Conservation (phyloP, 2,888 invertebrate species). For the Noctua janthe region DNA sequence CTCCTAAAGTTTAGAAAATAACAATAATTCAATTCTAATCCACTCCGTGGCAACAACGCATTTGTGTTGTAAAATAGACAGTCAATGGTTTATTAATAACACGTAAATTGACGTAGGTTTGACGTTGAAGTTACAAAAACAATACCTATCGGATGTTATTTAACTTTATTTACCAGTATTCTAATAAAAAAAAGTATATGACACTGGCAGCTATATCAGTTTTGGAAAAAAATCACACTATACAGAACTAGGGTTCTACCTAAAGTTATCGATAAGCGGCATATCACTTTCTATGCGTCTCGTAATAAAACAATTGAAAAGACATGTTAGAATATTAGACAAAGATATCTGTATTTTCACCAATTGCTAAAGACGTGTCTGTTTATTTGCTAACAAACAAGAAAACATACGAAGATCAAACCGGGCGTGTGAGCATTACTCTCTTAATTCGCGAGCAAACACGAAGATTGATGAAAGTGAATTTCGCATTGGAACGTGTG, state of each 20-base stretch:
- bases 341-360: neutral
- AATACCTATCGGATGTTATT: conserved; percentile 4
- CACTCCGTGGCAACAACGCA: neutral
- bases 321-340: neutral
- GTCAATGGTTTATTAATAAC: neutral
- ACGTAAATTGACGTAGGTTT: conserved; percentile 3
- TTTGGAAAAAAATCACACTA: neutral
- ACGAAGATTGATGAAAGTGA: conserved; percentile 59
- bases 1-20: conserved; percentile 7
- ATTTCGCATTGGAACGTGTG: conserved; percentile 25
- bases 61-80: neutral
- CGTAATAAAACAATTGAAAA: neutral
- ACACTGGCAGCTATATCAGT: neutral
- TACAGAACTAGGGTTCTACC: conserved; percentile 6
- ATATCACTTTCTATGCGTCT: neutral
- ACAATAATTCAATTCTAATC: neutral
- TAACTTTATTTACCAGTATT: neutral
- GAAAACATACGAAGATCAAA: conserved; percentile 50
- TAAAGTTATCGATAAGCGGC: conserved; percentile 18
- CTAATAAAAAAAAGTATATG: neutral
- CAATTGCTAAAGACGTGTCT: neutral
- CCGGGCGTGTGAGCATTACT: conserved; percentile 46
- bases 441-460: conserved; percentile 54
- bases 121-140: conserved; percentile 19
- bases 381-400: conserved; percentile 26